Base-by-base conservation (phyloP, 2,797 vertebrate genomes). In the Mus spretus region DNA sequence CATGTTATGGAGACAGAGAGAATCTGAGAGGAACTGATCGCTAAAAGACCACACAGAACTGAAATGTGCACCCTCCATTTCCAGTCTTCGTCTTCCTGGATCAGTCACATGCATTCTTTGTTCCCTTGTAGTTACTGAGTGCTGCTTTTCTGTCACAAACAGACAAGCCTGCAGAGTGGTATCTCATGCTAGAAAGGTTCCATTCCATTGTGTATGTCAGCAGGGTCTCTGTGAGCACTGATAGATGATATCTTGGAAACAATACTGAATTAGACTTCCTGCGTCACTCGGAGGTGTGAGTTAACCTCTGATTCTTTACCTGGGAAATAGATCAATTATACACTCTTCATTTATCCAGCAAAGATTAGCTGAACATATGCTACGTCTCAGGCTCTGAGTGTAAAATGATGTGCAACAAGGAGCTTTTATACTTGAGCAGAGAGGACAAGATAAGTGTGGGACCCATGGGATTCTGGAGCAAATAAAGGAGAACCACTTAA, bases 281-380 rank as follows among this genome's bases (percentile, higher is more conserved):
- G 14, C 67, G 53, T 95, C 91, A 44, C 75, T 83, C 31, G 63
- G 37, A 79, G n/a, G 72, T 55, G 37, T n/a, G 82, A 63, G 17
- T 81, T 80, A 86, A 93, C 37, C 80, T 93, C 80, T 12, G 19
- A 26, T 89, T 90, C 93, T 92, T 96, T 70, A 63, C 65, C 89
- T 81, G 63, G 92, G 91, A 83, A 88, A 91, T 7, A 28, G 37
- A 84, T 53, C 89, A 47, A 74, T 84, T 47, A 61, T 9, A 9
- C 20, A n/a, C 44, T 57, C 89, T 19, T 61, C 53, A 67, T 94
- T 94, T 94, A 77, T 44, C 93, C 75, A 78, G 84, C 31, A 93
- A 91, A 83, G 31, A 93, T 61, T 65, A 91, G 93, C 50, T 20
- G 26, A 59, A 53, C 80, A 53, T 91, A 63, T 91, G 28, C 65